These are phyloP conservation scores for Danio albolineatus DNA, from an alignment of 2,797 vertebrate species.

Conservation along the genomic window DNA sequence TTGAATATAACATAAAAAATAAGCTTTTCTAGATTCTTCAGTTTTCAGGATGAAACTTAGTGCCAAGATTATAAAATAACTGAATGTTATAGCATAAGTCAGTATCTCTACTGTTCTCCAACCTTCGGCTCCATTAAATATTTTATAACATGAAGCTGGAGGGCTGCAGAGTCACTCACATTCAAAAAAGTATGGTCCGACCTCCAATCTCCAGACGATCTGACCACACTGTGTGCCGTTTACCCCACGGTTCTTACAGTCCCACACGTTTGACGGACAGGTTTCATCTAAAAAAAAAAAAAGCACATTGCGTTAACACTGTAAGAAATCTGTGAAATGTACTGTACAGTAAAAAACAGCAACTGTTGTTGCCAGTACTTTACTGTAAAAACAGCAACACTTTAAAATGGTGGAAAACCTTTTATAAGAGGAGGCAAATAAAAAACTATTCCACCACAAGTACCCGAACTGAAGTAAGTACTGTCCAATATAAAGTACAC, in stretches of 20 bases:
- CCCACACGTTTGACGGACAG: conserved; percentile 97
- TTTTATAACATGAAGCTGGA: conserved; percentile 8
- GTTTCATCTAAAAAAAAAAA: conserved; percentile 87
- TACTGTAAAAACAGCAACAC: too few species aligned
- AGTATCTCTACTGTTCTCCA: neutral
- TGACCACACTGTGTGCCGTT: conserved; percentile 97
- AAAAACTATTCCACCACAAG: neutral
- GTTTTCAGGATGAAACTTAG: neutral
- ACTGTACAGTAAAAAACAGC: too few species aligned
- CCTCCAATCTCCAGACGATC: conserved; percentile 96
- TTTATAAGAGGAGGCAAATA: too few species aligned
- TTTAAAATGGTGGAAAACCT: neutral
- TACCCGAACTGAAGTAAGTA: neutral
- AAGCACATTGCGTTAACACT: too few species aligned
- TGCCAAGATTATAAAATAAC: neutral
- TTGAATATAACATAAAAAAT: neutral
- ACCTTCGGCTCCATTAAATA: conserved; percentile 9
- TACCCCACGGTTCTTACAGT: conserved; percentile 97
- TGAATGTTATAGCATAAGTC: neutral
- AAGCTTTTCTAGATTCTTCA: too few species aligned
- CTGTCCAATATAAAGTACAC: too few species aligned
- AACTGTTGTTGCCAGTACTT: too few species aligned
- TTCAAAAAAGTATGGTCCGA: conserved; percentile 96
- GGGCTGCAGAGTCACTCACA: conserved; percentile 79
- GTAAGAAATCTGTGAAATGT: too few species aligned